Conservation (phyloP, 1,140 invertebrate genomes). For the Monomorium pharaonis region DNA sequence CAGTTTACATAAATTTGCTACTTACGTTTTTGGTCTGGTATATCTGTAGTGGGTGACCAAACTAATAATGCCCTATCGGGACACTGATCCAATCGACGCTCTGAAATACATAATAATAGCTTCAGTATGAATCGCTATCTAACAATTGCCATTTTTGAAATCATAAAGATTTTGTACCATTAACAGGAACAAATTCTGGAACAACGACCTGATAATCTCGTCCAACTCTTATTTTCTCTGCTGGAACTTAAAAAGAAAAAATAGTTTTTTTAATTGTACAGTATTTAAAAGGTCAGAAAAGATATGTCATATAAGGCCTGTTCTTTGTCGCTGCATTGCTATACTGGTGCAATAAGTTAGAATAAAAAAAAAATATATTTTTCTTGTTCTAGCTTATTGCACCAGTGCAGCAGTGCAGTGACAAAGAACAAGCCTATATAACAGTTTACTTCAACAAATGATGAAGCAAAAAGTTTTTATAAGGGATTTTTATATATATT, state of each 20-base stretch:
- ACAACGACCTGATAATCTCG: slow-evolving; percentile 97
- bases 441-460: not conserved
- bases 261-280: not conserved
- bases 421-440: no score
- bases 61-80: slow-evolving; percentile 95
- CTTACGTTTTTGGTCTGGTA: slow-evolving; percentile 94
- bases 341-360: no score
- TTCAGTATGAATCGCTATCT: not conserved
- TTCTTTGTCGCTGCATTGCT: no score
- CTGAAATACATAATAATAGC: slow-evolving; percentile 69
- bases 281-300: not conserved
- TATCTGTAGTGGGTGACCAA: slow-evolving; percentile 96
- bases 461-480: not conserved
- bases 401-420: no score
- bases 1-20: slow-evolving; percentile 66
- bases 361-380: no score
- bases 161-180: slow-evolving; percentile 83
- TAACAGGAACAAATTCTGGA: slow-evolving; percentile 89
- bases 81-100: slow-evolving; percentile 81
- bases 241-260: slow-evolving; percentile 86
- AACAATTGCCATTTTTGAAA: not conserved
- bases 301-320: no score
- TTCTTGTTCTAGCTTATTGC: no score
- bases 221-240: slow-evolving; percentile 97
- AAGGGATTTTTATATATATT: not conserved